A percentile compares a stretch with the other conserved stretches of the same genome.
Evolutionary conservation across 1,140 invertebrate species (phyloP).

Genomic region (Melitaea cinxia): DNA sequence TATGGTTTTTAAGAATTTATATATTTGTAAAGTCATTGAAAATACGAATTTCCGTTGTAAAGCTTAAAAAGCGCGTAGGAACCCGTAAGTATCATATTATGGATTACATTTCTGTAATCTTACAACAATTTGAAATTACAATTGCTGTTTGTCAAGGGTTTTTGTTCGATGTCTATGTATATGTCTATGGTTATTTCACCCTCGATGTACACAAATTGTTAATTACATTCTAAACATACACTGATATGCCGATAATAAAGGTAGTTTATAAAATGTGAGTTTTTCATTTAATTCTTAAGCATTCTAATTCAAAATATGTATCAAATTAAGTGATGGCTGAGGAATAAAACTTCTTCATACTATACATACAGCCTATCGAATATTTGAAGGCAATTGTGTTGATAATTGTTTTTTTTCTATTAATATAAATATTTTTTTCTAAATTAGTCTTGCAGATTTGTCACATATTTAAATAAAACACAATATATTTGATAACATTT

Average conservation of each 20-base stretch:
- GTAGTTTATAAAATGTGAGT: constrained; percentile 53
- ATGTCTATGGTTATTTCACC: constrained; percentile 21
- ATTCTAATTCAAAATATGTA: not conserved
- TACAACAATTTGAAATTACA: not conserved
- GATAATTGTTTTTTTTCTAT: too few species aligned
- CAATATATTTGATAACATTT: too few species aligned
- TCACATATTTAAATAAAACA: too few species aligned
- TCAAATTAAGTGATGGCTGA: too few species aligned
- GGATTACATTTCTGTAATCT: too few species aligned
- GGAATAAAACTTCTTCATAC: too few species aligned
- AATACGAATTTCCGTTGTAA: constrained; percentile 13
- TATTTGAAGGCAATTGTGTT: too few species aligned
- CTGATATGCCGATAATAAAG: constrained; percentile 66
- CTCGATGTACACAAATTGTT: constrained; percentile 53
- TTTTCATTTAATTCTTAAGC: not conserved
- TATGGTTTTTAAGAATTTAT: constrained; percentile 7
- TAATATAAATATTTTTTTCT: too few species aligned
- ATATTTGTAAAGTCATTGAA: not conserved
- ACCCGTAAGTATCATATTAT: constrained; percentile 17
- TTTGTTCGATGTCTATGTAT: constrained; percentile 15
- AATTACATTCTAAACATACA: constrained; percentile 51
- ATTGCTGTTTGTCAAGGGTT: not conserved
- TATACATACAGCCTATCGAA: too few species aligned
- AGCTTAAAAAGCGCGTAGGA: constrained; percentile 19
- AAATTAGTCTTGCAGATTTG: too few species aligned